Conservation (phyloP, 2,797 vertebrate genomes). For the Squalus acanthias region DNA sequence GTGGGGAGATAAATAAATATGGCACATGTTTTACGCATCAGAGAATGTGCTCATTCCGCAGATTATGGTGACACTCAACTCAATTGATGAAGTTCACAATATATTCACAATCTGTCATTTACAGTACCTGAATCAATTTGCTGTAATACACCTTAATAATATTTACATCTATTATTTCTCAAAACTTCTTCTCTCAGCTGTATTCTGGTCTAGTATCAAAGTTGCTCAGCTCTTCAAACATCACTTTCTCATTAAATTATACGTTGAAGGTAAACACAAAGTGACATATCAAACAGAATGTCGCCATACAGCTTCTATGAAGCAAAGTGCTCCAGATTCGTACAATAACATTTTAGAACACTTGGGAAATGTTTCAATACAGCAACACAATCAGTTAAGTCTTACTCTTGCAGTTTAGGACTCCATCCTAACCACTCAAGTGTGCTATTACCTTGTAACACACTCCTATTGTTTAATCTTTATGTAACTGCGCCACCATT, state of each 20-base stretch:
- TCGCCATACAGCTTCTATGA: not conserved
- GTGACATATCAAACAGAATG: not conserved
- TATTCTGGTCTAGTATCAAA: not conserved
- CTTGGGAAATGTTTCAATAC: not conserved
- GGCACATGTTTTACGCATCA: constrained; percentile 36
- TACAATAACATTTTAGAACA: not conserved
- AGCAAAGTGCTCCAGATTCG: not conserved
- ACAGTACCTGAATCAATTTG: not conserved
- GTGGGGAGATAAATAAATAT: not conserved
- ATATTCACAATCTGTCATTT: not conserved
- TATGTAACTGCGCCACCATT: not conserved
- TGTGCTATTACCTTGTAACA: not conserved
- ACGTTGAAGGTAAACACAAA: not conserved
- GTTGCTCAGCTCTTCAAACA: not conserved
- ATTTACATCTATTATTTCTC: not conserved
- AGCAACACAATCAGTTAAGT: not conserved
- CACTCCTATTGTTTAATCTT: not conserved
- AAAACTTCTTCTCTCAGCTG: not conserved
- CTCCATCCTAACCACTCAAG: not conserved
- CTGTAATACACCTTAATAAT: not conserved
- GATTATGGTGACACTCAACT: not conserved
- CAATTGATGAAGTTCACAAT: not conserved
- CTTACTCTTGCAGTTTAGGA: not conserved
- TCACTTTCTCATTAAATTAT: not conserved
- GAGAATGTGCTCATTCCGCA: constrained; percentile 19